These are phyloP conservation scores for Chaetodon trifasciatus DNA, from an alignment of 2,797 vertebrate species.

Conservation along the genomic window DNA sequence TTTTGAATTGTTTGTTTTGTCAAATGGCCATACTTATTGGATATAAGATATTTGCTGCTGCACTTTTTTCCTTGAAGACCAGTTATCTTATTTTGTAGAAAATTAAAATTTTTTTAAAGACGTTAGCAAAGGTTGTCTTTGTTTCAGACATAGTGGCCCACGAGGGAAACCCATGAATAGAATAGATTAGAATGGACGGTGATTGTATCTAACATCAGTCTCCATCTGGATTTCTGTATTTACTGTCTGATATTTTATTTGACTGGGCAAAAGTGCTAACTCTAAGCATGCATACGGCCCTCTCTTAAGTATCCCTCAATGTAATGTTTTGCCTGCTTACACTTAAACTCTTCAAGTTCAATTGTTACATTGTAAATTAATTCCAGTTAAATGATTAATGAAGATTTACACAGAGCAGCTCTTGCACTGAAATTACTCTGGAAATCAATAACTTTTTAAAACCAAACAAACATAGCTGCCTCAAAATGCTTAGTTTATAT, in stretches of 20 bases:
- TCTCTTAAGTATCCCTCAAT: not conserved
- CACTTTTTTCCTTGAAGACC: not conserved
- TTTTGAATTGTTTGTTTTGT: not conserved
- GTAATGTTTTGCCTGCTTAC: too few species aligned
- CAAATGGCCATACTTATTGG: not conserved
- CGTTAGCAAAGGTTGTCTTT: not conserved
- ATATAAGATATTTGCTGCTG: not conserved
- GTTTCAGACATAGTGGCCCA: not conserved
- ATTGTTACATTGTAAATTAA: slow-evolving; percentile 8
- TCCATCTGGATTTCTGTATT: not conserved
- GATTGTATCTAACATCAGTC: slow-evolving; percentile 8
- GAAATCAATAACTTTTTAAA: not conserved
- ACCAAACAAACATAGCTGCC: not conserved
- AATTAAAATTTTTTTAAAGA: not conserved
- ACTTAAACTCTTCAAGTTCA: not conserved
- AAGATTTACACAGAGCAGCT: not conserved
- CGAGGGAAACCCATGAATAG: not conserved
- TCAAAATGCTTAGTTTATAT: not conserved
- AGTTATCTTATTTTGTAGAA: not conserved
- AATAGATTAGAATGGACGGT: not conserved
- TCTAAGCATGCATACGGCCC: not conserved
- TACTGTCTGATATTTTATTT: slow-evolving; percentile 4
- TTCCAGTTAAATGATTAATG: slow-evolving; percentile 26
- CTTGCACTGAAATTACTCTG: not conserved
- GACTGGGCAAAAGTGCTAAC: not conserved